Evolutionary conservation across 2,888 invertebrate species (phyloP), one percentile per base, ranked within the genome.

Genomic region (Ametastegia equiseti): DNA sequence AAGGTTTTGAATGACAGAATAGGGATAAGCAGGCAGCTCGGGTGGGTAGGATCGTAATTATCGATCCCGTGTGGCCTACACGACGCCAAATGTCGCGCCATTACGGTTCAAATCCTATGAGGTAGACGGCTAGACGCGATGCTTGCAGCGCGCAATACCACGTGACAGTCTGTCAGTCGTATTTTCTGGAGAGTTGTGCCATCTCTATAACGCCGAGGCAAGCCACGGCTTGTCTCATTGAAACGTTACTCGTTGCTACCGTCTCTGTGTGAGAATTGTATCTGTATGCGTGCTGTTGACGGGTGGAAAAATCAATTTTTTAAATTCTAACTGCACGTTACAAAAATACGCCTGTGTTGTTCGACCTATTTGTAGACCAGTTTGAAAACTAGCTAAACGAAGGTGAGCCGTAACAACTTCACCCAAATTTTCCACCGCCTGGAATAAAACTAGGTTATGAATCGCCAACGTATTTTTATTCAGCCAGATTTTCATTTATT

Each of bases 391-490:
- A 27, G n/a, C 6, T 39, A 11, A 54, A n/a, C n/a, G n/a, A n/a
- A 54, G 75, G 57, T 80, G 47, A 50, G 63, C 73, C 45, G 47
- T 73, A 36, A 23, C 5, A 19, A 11, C 0, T 27, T 69, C 19
- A 9, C 23, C 50, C 50, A 45, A 65, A 77, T 77, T 19, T 11
- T 7, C 23, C 36, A 60, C n/a, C n/a, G n/a, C n/a, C n/a, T 42
- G 23, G 11, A 54, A 54, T 23, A 39, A 7, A 13, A 42, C 15
- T 78, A 78, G 78, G 78, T 78, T 78, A 78, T 78, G 42, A 60
- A 60, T 54, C 30, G 54, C 36, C 23, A 75, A 75, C 60, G 78
- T 60, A 78, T 78, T 54, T 54, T 54, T n/a, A n/a, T n/a, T 54
- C 54, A 23, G 9, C 54, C 54, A 4, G 54, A 54, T 54, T 54